phyloP scores from a whole-genome alignment of 2,797 vertebrate species.

The Platyrinchus mystaceus region DNA sequence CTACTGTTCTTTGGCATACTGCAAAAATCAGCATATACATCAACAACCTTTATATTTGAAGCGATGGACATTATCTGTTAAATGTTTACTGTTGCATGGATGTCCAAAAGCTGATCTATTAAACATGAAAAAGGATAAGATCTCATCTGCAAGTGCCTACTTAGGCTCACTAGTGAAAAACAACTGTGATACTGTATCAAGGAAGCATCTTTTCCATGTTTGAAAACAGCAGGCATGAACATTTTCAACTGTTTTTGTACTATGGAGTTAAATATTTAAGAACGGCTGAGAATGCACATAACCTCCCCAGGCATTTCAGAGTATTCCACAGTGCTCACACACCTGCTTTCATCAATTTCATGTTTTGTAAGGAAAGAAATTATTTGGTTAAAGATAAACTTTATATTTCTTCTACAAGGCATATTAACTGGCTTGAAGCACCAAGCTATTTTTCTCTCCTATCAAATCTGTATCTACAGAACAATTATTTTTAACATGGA shows the following conservation, averaged over 20 bases:
- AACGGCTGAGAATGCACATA: not conserved
- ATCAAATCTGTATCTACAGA: not conserved
- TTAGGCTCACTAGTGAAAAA: not conserved
- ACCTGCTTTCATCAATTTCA: not conserved
- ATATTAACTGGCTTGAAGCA: not conserved
- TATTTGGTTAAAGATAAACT: not conserved
- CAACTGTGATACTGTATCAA: not conserved
- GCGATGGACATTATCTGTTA: conserved; percentile 17
- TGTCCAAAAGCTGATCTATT: not conserved
- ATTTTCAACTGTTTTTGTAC: not conserved
- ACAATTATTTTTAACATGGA: not conserved
- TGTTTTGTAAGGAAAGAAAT: not conserved
- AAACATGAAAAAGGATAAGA: not conserved
- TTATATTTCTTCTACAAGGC: not conserved
- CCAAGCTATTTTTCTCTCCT: not conserved
- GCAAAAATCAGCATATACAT: not conserved
- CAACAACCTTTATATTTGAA: not conserved
- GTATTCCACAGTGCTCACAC: not conserved
- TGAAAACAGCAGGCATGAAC: not conserved
- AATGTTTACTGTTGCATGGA: not conserved
- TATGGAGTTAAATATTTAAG: conserved; percentile 4
- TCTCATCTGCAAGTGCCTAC: not conserved
- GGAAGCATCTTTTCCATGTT: not conserved
- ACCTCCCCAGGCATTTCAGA: not conserved
- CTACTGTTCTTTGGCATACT: not conserved